These are phyloP conservation scores for Hyposmocoma kahamanoa DNA, from an alignment of 1,140 invertebrate genomes.

Conservation along the genomic window DNA sequence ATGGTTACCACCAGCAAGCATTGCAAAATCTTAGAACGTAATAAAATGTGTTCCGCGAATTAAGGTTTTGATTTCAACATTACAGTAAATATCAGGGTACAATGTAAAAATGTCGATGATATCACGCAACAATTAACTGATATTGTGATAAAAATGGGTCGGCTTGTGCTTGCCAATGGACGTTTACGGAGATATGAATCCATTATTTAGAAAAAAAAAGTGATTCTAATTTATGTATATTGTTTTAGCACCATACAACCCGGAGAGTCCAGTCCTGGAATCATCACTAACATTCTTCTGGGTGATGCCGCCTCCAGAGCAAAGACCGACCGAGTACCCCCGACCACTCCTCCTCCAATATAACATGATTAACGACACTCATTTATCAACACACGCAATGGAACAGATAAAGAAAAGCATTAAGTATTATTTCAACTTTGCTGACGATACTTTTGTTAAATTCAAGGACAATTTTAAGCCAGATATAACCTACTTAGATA, in stretches of 20 bases:
- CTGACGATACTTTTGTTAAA: conserved; percentile 84
- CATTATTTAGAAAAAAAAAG: no score
- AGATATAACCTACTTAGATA: conserved; percentile 85
- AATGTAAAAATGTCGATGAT: no score
- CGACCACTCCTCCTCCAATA: conserved; percentile 92
- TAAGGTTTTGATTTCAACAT: no score
- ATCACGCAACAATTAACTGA: no score
- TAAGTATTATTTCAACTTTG: conserved; percentile 84
- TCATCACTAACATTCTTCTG: conserved; percentile 92
- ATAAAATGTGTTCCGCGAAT: no score
- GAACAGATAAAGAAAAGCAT: conserved; percentile 90
- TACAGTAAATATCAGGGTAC: no score
- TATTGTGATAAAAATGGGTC: no score
- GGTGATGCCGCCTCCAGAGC: conserved; percentile 95
- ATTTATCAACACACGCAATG: conserved; percentile 86
- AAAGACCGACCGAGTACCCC: conserved; percentile 91
- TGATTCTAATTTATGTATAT: no score
- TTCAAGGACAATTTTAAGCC: conserved; percentile 85
- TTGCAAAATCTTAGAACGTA: no score
- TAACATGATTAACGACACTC: conserved; percentile 86
- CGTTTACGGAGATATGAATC: no score
- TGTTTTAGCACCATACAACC: conserved; percentile 89
- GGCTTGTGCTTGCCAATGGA: no score
- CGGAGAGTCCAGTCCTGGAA: conserved; percentile 83
- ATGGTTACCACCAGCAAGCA: no score